A percentile compares a stretch with the other conserved stretches of the same genome.
These are phyloP conservation scores for Gallirallus australis DNA, from an alignment of 2,797 vertebrate genomes.

Conservation along the genomic window DNA sequence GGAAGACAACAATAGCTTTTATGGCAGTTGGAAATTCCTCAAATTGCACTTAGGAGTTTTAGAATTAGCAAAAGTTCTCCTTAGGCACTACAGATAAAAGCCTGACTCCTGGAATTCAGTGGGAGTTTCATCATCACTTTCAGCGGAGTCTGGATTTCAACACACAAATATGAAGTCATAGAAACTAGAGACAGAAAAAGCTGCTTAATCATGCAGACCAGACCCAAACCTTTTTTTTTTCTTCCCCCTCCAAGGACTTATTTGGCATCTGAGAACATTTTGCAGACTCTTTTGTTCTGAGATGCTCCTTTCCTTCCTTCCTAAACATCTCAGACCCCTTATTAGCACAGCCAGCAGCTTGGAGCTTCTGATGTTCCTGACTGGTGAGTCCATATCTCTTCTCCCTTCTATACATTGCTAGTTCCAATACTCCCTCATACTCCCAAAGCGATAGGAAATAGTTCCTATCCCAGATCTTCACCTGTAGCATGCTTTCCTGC, in stretches of 20 bases:
- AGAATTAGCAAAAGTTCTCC: neutral
- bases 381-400: neutral
- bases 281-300: neutral
- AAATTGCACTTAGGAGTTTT: neutral
- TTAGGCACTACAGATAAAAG: neutral
- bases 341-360: neutral
- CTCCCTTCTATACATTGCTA: neutral
- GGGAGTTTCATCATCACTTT: conserved; percentile 25
- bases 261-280: neutral
- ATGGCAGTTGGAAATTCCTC: neutral
- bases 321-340: neutral
- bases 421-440: neutral
- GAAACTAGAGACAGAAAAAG: conserved; percentile 5
- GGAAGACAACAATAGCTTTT: neutral
- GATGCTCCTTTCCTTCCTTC: neutral
- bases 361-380: neutral
- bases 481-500: neutral
- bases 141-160: conserved; percentile 9
- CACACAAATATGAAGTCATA: neutral
- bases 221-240: neutral
- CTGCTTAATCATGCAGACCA: neutral
- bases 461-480: fast-evolving
- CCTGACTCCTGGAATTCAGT: conserved; percentile 7
- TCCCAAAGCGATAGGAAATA: neutral
- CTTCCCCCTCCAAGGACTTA: neutral